Base-by-base conservation (phyloP, 2,113 vertebrate species). In the Eudyptes chrysolophus region DNA sequence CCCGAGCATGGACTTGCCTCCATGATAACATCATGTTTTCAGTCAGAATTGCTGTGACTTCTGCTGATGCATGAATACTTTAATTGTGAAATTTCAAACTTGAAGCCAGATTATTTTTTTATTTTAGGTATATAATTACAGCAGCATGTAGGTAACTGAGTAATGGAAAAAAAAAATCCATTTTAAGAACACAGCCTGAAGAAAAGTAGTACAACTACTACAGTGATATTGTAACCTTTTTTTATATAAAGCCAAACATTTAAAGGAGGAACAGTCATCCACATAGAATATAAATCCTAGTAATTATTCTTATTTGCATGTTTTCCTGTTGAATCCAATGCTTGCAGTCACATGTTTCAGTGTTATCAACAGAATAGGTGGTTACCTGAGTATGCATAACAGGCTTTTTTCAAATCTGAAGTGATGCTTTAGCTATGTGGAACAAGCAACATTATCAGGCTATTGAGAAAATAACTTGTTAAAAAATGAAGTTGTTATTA, bases 141-240 rank as follows among this genome's bases (percentile, higher is more conserved):
- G 36, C 21, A 51, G 60, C 32, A 38, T 38, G 19, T 46, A 38
- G 34, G 38, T 68, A 62, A 54, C 7, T 17, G 19, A 66, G 32
- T 44, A 38, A 29, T 24, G 49, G n/a, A 1, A 3, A 38, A 38
- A 38, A 17, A 17, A 24, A 30, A 20, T 14, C 3, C 0, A 0
- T 40, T 49, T 61, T 77, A 55, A 54, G 24, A n/a, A 48, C 26
- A n/a, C 11, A 61, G 13, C 13, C 20, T n/a, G n/a, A 19, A 54
- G 26, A 82, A 24, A 61, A 62, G n/a, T 44, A 27, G 22, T 52
- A 58, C 5, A 42, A 30, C 36, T 21, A 15, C 44, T 51, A 18
- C 48, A 55, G n/a, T 70, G 48, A n/a, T 84, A 30, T 2, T 40
- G 9, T 62, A n/a, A 62, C 16, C 3, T 36, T 64, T 54, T 42